Evolutionary conservation across 2,888 invertebrate species (phyloP), one percentile per base, ranked within the genome.

Genomic region (Drosophila nr. medialis): DNA sequence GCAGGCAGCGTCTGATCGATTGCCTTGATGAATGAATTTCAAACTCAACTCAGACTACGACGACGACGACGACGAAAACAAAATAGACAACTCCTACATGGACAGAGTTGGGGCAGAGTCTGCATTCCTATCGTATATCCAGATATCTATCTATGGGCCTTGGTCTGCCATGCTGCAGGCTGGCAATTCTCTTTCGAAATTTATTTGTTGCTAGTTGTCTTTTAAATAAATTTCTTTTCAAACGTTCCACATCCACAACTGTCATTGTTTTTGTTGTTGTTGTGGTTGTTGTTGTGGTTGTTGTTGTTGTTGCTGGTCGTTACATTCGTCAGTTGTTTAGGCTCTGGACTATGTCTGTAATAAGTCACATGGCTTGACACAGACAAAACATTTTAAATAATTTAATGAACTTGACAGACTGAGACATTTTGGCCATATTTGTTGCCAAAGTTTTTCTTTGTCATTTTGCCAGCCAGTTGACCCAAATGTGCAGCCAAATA

Each of bases 181-280:
- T 62, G 69, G 64, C 77, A 69, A 80, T 81, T 69, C 66, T 77
- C 66, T 69, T 56, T 50, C 11, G 58, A 84, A 86, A 89, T 86
- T 91, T 88, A 89, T 89, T 90, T 89, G 80, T 91, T 84, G 76
- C 86, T 75, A 82, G 90, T 90, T 91, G 91, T 88, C 90, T 81
- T 91, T 91, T 85, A 77, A 90, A 86, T 88, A 89, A 89, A 89
- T 85, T 88, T 86, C 83, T 81, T 91, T 91, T 90, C 90, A 89
- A 89, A 80, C 63, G 81, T 78, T 82, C 30, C 24, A 27, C 24
- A 45, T 45, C 45, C 15, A 45, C 45, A 24, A 45, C 45, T 24
- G 27, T 45, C 40, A 49, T 55, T 62, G 48, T 64, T 38, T 21
- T 40, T 51, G 65, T 55, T 64, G 62, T 51, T 65, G 71, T 42